These are phyloP conservation scores for Mirounga angustirostris DNA, from an alignment of 2,113 vertebrate genomes.

Conservation along the genomic window DNA sequence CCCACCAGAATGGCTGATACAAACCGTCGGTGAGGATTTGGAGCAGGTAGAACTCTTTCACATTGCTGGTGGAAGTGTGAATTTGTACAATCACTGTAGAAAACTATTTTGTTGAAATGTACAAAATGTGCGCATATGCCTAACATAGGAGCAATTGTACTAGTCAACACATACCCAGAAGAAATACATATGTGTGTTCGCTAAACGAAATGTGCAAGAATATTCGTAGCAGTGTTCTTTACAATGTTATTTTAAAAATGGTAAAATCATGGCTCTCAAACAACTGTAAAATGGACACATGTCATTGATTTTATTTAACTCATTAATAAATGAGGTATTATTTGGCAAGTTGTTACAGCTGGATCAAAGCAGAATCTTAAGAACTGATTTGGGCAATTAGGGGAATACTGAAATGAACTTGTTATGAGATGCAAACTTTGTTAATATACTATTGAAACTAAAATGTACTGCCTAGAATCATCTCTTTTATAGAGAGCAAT, in stretches of 20 bases:
- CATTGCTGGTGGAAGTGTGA: background rate
- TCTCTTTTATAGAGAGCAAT: background rate
- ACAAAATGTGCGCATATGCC: background rate
- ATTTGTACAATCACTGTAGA: background rate
- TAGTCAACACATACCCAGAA: background rate
- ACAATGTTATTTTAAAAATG: constrained; percentile 6
- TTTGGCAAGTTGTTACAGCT: background rate
- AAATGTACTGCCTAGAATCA: background rate
- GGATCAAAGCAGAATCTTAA: constrained; percentile 14
- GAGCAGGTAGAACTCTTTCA: background rate
- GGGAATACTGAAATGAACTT: background rate
- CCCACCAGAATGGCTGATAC: background rate
- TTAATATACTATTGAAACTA: background rate
- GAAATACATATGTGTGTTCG: background rate
- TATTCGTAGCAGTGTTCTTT: background rate
- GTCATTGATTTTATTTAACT: background rate
- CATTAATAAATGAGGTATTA: background rate
- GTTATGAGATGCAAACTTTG: background rate
- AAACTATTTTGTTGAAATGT: constrained; percentile 16
- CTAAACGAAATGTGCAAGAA: background rate
- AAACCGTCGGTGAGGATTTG: background rate
- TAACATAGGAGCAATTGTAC: background rate
- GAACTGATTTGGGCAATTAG: background rate
- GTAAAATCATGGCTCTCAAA: background rate
- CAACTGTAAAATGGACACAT: background rate